phyloP scores from a whole-genome alignment of 30 jellyfish, hydroid and myxozoan genomes.

The Haliclystus octoradiatus region DNA sequence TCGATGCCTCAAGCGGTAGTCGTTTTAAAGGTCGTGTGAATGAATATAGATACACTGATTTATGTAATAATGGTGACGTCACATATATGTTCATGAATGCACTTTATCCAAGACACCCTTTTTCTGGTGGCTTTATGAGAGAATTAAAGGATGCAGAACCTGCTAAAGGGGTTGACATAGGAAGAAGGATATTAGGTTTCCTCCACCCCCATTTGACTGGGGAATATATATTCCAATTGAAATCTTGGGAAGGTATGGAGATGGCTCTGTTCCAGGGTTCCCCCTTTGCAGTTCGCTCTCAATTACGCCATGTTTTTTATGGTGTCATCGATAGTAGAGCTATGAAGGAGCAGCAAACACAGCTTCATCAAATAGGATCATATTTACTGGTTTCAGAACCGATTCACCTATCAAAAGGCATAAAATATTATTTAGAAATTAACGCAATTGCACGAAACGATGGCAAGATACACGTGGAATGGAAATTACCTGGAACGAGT shows the following conservation, averaged over 20 bases:
- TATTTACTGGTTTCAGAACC: neutral
- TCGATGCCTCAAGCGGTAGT: too few species aligned
- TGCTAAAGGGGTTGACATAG: neutral
- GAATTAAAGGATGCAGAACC: constrained; percentile 34
- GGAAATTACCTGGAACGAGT: neutral
- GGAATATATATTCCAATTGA: constrained; percentile 22
- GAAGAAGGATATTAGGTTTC: constrained; percentile 41
- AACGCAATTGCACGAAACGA: neutral
- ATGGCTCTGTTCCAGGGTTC: constrained; percentile 12
- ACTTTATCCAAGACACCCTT: constrained; percentile 57
- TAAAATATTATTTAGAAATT: neutral
- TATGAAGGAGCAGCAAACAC: neutral
- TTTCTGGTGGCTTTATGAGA: constrained; percentile 17
- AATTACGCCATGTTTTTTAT: neutral
- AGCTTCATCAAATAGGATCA: neutral
- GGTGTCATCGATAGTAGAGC: neutral
- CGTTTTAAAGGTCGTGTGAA: constrained; percentile 54
- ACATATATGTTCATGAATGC: constrained; percentile 44
- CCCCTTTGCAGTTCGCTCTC: neutral
- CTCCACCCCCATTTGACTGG: constrained; percentile 23
- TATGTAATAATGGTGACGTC: constrained; percentile 30
- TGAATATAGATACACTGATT: constrained; percentile 36
- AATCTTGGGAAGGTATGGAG: constrained; percentile 28
- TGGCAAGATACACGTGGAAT: constrained; percentile 11
- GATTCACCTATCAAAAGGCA: constrained; percentile 1